phyloP scores from a whole-genome alignment of 2,113 vertebrate species.

The Atrichornis clamosus region DNA sequence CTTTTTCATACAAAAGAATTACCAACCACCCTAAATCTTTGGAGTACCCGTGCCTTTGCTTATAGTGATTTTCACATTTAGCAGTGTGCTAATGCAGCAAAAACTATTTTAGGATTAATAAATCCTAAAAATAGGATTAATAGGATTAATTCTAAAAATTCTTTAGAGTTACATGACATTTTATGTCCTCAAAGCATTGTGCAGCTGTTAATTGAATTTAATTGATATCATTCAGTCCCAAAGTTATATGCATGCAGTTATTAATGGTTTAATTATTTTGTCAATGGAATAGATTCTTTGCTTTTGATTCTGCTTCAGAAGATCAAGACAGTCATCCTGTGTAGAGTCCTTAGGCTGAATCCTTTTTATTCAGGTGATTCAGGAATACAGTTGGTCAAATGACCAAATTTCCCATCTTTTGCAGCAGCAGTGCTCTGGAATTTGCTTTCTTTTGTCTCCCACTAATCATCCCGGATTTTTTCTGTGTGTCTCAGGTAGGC shows the following conservation, averaged over 20 bases:
- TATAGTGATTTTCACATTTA: not conserved
- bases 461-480: not conserved
- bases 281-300: not conserved
- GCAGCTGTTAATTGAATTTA: slow-evolving; percentile 46
- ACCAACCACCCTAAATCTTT: not conserved
- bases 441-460: not conserved
- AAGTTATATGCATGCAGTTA: not conserved
- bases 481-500: not conserved
- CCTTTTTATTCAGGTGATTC: not conserved
- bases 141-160: slow-evolving; percentile 14
- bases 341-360: not conserved
- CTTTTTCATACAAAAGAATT: not conserved
- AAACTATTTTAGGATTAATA: not conserved
- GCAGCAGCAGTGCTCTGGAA: not conserved
- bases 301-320: not conserved
- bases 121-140: slow-evolving; percentile 47
- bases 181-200: not conserved
- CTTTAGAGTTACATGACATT: not conserved
- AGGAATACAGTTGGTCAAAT: not conserved
- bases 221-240: slow-evolving; percentile 2
- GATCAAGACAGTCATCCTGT: not conserved
- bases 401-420: not conserved
- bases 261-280: slow-evolving; percentile 24
- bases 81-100: not conserved
- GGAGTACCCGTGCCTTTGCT: not conserved